phyloP scores from a whole-genome alignment of 2,797 vertebrate species.

The Microtus californicus region DNA sequence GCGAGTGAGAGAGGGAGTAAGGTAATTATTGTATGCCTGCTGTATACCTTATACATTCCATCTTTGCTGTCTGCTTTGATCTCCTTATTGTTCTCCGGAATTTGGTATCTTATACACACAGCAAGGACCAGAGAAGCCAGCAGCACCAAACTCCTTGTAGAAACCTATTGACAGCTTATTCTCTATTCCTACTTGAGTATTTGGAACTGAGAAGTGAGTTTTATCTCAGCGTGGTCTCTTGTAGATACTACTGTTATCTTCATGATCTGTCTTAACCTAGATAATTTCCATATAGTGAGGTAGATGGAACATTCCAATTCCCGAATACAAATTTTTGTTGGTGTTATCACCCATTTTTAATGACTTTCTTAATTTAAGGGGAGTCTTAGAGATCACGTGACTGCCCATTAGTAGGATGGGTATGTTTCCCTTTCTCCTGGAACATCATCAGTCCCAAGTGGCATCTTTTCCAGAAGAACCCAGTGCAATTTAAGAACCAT shows the following conservation, averaged over 20 bases:
- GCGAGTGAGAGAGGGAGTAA: background rate
- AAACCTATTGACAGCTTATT: background rate
- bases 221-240: background rate
- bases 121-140: background rate
- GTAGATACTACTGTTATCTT: background rate
- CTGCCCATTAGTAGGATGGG: background rate
- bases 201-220: accelerated
- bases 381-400: background rate
- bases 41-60: background rate
- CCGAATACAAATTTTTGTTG: background rate
- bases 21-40: background rate
- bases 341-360: background rate
- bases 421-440: background rate
- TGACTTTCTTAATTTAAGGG: slow-evolving; percentile 13
- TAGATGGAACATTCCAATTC: background rate
- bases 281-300: background rate
- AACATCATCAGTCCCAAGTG: background rate
- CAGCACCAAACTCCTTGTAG: accelerated
- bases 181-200: background rate
- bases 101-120: background rate
- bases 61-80: background rate
- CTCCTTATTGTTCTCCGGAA: background rate
- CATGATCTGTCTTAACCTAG: background rate
- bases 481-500: background rate
- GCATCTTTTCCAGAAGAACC: background rate